Conservation (phyloP, 2,113 vertebrate genomes). For the Nibea albiflora region DNA sequence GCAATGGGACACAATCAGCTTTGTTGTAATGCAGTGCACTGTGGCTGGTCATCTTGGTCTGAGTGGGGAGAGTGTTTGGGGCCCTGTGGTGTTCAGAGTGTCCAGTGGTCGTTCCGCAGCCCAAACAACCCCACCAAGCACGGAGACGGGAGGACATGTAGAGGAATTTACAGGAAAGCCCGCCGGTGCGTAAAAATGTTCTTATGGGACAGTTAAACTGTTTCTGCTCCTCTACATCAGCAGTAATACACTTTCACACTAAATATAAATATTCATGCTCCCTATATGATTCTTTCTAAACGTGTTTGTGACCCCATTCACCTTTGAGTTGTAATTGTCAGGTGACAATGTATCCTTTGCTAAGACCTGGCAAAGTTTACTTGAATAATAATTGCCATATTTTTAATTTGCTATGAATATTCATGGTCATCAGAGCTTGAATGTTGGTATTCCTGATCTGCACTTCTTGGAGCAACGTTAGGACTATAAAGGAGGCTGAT, state of each 20-base stretch:
- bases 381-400: neutral
- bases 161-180: constrained; percentile 92
- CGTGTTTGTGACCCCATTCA: neutral
- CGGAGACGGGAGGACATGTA: constrained; percentile 83
- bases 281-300: neutral
- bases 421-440: neutral
- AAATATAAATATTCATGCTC: neutral
- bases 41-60: constrained; percentile 93
- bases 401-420: neutral
- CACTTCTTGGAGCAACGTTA: no score
- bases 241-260: neutral
- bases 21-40: constrained; percentile 84
- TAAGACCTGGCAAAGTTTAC: neutral
- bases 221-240: neutral
- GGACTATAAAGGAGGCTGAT: no score
- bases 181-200: constrained; percentile 81
- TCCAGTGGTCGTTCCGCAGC: constrained; percentile 95
- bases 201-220: neutral
- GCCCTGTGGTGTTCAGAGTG: constrained; percentile 88
- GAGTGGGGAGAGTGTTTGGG: constrained; percentile 92
- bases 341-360: neutral
- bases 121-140: constrained; percentile 88
- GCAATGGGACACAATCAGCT: neutral
- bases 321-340: neutral
- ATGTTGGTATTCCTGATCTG: no score